Evolutionary conservation across 1,140 invertebrate genomes (phyloP).

Genomic region (Microplitis demolitor): DNA sequence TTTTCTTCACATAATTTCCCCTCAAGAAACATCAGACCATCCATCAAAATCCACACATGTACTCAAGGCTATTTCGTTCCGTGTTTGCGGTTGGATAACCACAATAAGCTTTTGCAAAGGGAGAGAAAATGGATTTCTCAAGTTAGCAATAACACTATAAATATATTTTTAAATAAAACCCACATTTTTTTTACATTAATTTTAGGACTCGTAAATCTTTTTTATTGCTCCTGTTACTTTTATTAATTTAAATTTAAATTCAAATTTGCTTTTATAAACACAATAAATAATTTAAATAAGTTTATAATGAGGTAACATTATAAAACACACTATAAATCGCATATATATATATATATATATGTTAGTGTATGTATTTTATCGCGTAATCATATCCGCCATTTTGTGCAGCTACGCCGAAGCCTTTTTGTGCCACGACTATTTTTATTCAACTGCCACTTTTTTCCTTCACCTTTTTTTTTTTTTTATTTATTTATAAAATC

Average conservation of each 20-base stretch:
- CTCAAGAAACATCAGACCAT: no score
- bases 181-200: not conserved
- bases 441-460: conserved; percentile 14
- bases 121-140: conserved; percentile 11
- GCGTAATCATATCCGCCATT: conserved; percentile 5
- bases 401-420: conserved; percentile 5
- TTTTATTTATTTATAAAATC: not conserved
- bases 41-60: conserved; percentile 3
- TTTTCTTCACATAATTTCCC: no score
- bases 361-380: not conserved
- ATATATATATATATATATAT: no score
- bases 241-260: no score
- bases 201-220: no score
- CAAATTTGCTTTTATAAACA: no score
- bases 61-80: not conserved
- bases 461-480: not conserved
- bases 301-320: no score
- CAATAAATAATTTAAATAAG: no score
- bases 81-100: conserved; percentile 6
- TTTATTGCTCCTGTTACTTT: no score
- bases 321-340: no score
- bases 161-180: not conserved
- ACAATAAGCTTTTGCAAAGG: conserved; percentile 2
- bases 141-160: not conserved
- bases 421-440: not conserved